Evolutionary conservation across 2,113 vertebrate species (phyloP).

Genomic region (Chrysemys picta): DNA sequence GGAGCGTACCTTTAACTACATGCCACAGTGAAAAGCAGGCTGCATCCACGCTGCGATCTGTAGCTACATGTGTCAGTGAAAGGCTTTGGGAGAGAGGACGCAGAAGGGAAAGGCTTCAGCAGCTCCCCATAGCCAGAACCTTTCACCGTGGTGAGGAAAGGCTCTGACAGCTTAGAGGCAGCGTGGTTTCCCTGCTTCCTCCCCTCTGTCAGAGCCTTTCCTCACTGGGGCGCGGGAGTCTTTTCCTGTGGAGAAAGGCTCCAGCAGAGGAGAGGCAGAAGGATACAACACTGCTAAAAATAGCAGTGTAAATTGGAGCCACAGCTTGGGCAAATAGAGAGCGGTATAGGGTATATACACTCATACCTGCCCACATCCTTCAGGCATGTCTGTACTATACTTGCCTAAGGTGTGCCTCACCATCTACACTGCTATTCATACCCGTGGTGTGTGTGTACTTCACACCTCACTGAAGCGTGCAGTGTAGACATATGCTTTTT

Average conservation of each 20-base stretch:
- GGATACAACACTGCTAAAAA: neutral
- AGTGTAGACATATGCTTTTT: neutral
- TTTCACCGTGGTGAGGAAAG: neutral
- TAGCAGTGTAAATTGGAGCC: neutral
- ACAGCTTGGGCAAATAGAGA: neutral
- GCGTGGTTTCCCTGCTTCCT: too few relatives aligned
- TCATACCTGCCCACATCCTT: too few relatives aligned
- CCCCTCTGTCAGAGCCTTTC: too few relatives aligned
- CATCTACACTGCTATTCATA: neutral
- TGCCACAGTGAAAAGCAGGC: too few relatives aligned
- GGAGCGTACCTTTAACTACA: too few relatives aligned
- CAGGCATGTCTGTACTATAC: neutral
- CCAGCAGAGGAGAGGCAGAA: neutral
- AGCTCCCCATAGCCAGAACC: neutral
- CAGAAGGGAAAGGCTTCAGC: neutral
- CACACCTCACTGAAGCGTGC: neutral
- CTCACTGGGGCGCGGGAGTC: too few relatives aligned
- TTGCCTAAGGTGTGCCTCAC: too few relatives aligned
- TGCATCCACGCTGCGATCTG: too few relatives aligned
- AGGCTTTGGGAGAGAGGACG: neutral
- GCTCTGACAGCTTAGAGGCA: too few relatives aligned
- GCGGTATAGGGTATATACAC: too few relatives aligned
- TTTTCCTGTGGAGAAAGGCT: neutral
- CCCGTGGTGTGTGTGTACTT: neutral
- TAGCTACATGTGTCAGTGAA: neutral